Evolutionary conservation across 2,797 vertebrate genomes (phyloP).

Genomic region (Orestias chungarensis): DNA sequence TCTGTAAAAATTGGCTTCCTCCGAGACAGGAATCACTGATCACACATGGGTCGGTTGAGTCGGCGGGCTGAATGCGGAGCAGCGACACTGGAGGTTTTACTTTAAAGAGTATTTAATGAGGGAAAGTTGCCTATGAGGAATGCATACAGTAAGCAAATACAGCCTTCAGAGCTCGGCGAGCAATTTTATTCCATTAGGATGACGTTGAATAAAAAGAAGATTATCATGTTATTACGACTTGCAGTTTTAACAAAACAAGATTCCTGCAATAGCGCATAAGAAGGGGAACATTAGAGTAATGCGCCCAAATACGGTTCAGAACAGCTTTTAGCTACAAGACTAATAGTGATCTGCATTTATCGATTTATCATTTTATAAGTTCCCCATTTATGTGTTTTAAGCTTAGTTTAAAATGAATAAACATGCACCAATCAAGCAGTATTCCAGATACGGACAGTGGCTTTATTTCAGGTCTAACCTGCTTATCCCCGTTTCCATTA

Average conservation of each 20-base stretch:
- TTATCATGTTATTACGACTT: neutral
- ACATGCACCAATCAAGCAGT: neutral
- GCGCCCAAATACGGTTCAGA: neutral
- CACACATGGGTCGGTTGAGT: slow-evolving; percentile 32
- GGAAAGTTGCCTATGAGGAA: slow-evolving; percentile 5
- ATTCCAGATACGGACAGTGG: neutral
- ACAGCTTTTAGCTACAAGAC: slow-evolving; percentile 6
- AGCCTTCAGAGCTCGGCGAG: neutral
- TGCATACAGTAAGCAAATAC: neutral
- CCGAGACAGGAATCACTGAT: slow-evolving; percentile 23
- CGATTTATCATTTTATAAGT: slow-evolving; percentile 7
- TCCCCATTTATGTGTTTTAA: slow-evolving; percentile 11
- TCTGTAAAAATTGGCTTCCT: slow-evolving; percentile 13
- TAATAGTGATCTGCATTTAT: slow-evolving; percentile 15
- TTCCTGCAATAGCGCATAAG: neutral
- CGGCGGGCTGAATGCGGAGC: slow-evolving; percentile 49
- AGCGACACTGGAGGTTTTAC: slow-evolving; percentile 11
- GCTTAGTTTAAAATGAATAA: neutral
- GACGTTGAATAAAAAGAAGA: neutral
- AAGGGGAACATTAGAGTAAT: neutral
- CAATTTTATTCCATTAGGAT: neutral
- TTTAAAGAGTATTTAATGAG: slow-evolving; percentile 6
- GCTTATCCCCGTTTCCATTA: neutral
- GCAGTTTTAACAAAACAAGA: neutral
- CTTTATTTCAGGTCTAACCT: neutral